Evolutionary conservation across 2,113 vertebrate genomes (phyloP).

Genomic region (Dasyurus viverrinus): DNA sequence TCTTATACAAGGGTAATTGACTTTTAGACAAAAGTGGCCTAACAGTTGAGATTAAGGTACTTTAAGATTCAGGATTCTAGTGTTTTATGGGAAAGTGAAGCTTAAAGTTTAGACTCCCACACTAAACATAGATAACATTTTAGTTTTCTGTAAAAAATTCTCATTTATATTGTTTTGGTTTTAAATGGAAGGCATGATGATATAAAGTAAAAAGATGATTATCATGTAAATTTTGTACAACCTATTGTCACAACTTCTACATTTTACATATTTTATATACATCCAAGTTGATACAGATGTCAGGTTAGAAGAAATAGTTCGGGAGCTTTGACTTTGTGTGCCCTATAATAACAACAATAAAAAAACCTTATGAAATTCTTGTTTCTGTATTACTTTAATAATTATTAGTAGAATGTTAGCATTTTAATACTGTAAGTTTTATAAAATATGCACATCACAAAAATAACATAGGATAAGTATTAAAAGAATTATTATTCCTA

Average conservation of each 20-base stretch:
- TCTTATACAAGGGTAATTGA: background rate
- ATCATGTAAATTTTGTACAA: constrained; percentile 7
- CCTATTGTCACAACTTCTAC: background rate
- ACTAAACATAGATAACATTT: background rate
- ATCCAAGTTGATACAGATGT: background rate
- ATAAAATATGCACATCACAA: background rate
- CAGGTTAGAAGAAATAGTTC: background rate
- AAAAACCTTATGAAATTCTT: background rate
- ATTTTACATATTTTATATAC: background rate
- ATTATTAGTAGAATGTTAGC: background rate
- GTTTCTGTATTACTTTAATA: background rate
- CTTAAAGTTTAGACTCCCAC: background rate
- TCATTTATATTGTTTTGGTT: background rate
- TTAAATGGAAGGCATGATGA: background rate
- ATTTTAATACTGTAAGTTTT: background rate
- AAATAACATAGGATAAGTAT: background rate
- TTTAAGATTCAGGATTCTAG: constrained; percentile 28
- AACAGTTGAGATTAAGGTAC: background rate
- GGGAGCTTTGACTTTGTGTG: background rate
- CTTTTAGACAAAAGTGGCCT: constrained; percentile 11
- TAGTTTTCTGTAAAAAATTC: constrained; percentile 3
- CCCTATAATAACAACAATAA: background rate
- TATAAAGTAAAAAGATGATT: constrained; percentile 33
- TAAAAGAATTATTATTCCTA: background rate
- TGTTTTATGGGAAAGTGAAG: constrained; percentile 24